These are phyloP conservation scores for Panulirus ornatus DNA, from an alignment of 1,140 invertebrate species.

Conservation along the genomic window DNA sequence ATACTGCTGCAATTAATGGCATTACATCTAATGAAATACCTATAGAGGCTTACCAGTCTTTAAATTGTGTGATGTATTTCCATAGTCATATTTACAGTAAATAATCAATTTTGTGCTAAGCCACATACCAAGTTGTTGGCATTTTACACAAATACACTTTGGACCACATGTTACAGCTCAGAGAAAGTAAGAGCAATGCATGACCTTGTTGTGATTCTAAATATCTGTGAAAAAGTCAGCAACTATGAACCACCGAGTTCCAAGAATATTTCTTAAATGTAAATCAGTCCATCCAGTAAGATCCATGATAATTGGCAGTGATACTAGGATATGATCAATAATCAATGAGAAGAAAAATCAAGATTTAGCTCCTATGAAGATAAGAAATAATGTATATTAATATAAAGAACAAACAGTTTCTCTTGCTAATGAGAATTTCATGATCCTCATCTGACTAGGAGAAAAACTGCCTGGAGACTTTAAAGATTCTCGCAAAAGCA, in stretches of 20 bases:
- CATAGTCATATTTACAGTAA: conserved; percentile 2
- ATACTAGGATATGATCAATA: background rate
- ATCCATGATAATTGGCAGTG: background rate
- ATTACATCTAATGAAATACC: background rate
- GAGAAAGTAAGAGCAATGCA: background rate
- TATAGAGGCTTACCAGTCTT: background rate
- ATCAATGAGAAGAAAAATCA: conserved; percentile 24
- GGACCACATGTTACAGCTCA: conserved; percentile 18
- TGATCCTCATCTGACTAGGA: conserved; percentile 61
- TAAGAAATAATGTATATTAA: conserved; percentile 22
- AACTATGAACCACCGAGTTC: conserved; percentile 46
- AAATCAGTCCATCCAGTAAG: background rate
- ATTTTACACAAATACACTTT: conserved; percentile 50
- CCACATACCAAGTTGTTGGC: conserved; percentile 47
- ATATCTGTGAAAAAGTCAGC: conserved; percentile 66
- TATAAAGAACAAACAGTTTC: conserved; percentile 30
- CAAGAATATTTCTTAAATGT: background rate
- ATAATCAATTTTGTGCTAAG: conserved; percentile 32
- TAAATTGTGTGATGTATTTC: background rate
- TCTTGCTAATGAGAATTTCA: conserved; percentile 3
- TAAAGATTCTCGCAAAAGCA: conserved; percentile 31
- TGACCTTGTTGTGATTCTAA: conserved; percentile 23
- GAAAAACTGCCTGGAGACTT: conserved; percentile 57
- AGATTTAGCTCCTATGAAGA: conserved; percentile 27
- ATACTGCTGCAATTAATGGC: background rate